Conservation (phyloP, 2,113 vertebrate genomes). For the Rattus norvegicus region DNA sequence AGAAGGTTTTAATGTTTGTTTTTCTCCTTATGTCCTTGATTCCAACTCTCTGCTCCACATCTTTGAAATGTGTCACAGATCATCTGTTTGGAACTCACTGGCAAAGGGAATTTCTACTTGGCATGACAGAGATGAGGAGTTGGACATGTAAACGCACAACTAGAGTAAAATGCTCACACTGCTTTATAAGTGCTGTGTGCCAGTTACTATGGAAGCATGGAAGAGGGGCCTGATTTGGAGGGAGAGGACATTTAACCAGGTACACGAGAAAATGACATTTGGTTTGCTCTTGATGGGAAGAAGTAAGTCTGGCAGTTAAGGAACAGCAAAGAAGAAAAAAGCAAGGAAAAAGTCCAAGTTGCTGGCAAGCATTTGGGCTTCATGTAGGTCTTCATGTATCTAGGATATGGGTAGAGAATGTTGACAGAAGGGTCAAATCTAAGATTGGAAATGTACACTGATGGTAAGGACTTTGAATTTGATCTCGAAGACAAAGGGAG, state of each 20-base stretch:
- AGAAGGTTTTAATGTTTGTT: background rate
- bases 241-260: background rate
- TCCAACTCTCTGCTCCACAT: background rate
- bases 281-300: slow-evolving; percentile 26
- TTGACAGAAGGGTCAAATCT: background rate
- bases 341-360: background rate
- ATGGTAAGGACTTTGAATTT: background rate
- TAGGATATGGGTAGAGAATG: background rate
- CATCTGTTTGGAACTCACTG: background rate
- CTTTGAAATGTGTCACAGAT: background rate
- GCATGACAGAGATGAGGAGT: background rate
- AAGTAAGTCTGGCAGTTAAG: background rate
- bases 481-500: background rate
- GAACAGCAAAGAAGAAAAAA: background rate
- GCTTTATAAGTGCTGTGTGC: background rate
- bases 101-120: background rate
- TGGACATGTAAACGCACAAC: background rate
- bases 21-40: background rate
- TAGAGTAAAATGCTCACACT: background rate
- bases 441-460: background rate
- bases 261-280: background rate
- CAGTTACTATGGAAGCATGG: background rate
- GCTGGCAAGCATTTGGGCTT: background rate
- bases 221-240: background rate
- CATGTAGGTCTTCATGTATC: background rate